phyloP scores from a whole-genome alignment of 1,140 invertebrate genomes.

The Drosophila malerkotliana region DNA sequence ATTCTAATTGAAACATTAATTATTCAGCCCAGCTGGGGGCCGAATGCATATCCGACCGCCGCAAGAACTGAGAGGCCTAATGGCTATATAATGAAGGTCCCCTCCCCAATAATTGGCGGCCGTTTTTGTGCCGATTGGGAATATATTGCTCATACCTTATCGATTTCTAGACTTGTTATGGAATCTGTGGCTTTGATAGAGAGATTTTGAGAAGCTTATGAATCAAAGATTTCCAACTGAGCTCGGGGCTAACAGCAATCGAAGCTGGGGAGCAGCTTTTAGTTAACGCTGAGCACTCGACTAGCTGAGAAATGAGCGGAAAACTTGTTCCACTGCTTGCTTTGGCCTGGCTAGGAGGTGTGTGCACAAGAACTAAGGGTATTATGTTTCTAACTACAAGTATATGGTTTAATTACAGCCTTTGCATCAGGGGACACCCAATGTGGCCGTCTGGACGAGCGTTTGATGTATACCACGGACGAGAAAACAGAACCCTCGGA shows the following conservation, averaged over 20 bases:
- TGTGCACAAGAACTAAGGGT: not conserved
- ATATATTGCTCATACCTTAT: constrained; percentile 6
- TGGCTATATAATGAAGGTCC: constrained; percentile 55
- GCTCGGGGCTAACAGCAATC: not conserved
- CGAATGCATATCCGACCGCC: constrained; percentile 33
- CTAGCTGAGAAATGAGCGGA: constrained; percentile 5
- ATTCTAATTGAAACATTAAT: constrained; percentile 82
- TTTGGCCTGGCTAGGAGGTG: constrained; percentile 32
- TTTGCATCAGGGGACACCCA: not conserved
- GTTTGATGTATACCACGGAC: constrained; percentile 22
- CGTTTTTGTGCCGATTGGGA: constrained; percentile 5
- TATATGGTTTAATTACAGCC: not conserved
- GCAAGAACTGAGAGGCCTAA: constrained; percentile 28
- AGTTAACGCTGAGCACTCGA: constrained; percentile 38
- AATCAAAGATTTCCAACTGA: not conserved
- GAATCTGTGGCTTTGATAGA: not conserved
- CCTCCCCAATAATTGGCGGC: constrained; percentile 20
- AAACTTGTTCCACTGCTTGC: constrained; percentile 45
- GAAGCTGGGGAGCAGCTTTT: not conserved
- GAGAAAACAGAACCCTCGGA: constrained; percentile 46
- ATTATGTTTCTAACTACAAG: not conserved
- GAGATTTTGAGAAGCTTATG: constrained; percentile 6
- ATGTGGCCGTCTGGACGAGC: constrained; percentile 54
- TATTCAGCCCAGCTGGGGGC: constrained; percentile 51
- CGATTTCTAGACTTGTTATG: constrained; percentile 4